Base-by-base conservation (phyloP, 2,797 vertebrate genomes). In the Brotula barbata region DNA sequence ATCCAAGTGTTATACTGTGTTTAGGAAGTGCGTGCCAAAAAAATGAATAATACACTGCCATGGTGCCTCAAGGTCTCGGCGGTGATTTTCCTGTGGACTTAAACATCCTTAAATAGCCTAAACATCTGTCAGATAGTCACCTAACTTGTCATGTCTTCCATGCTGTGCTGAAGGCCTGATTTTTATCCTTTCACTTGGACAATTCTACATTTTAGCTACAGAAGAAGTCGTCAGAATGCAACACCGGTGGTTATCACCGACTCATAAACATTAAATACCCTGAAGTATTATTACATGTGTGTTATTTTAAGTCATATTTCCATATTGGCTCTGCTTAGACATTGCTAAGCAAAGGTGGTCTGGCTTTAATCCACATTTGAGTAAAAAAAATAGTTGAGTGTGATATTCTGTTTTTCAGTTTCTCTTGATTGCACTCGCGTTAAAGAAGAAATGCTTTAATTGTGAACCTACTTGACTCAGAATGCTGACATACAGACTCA, bases 61-160 rank as follows among this genome's bases (percentile, higher is more conserved):
- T 63, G 14, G 7, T 69, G 43, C 64, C 36, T 69, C 37, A 50
- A 48, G 40, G 55, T 33, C 47, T 73, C 69, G 58, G 58, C 71
- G 58, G 80, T 68, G 40, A 61, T 77, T 75, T 73, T 78, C 70
- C 68, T 31, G 23, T 52, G 55, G 64, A 71, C 62, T 65, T 60
- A 78, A 69, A 64, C 61, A 68, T 78, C n/a, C n/a, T n/a, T n/a
- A 82, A 79, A 78, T 69, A 69, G n/a, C n/a, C n/a, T 55, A 63
- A 53, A 58, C 67, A 54, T 59, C 31, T 68, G 58, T 57, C 31
- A 65, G 61, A 42, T 52, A 77, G 70, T 76, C 72, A 60, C 54
- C 56, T 52, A 63, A 40, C 56, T 57, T 75, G 75, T 60, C 17
- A 69, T 74, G 70, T 73, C 42, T 74, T 63, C 62, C 58, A 51